Percentiles rank a stretch among this genome's conserved stretches.
These are phyloP conservation scores for Morus bassanus DNA, from an alignment of 2,797 vertebrate genomes.

Conservation along the genomic window DNA sequence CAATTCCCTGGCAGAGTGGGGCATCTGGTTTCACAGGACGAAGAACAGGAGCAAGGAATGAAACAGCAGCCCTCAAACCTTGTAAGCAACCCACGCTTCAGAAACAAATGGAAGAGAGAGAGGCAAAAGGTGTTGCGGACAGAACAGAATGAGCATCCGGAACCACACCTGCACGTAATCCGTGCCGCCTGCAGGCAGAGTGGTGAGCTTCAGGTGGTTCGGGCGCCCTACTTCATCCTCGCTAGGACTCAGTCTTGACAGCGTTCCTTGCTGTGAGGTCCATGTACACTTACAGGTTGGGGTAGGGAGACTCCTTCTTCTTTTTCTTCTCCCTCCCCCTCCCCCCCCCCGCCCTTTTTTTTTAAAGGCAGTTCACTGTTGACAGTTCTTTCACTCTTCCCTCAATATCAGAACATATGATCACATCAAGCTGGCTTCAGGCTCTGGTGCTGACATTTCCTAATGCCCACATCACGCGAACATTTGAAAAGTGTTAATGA, in stretches of 20 bases:
- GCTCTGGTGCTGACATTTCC: conserved; percentile 75
- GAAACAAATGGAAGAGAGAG: not conserved
- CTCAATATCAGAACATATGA: conserved; percentile 72
- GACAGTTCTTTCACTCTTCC: conserved; percentile 76
- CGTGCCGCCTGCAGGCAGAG: not conserved
- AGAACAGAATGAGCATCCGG: not conserved
- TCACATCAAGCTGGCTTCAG: conserved; percentile 75
- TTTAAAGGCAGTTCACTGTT: conserved; percentile 63
- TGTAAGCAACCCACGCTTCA: not conserved
- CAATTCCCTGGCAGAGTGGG: not conserved
- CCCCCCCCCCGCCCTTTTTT: not conserved
- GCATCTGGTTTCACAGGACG: not conserved
- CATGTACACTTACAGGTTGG: not conserved
- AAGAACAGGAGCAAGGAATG: not conserved
- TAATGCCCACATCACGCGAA: conserved; percentile 76
- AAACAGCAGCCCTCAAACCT: not conserved
- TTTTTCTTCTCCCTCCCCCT: not conserved
- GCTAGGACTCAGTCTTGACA: not conserved
- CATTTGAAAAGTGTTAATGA: conserved; percentile 78
- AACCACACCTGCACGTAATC: not conserved
- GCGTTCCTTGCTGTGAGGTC: not conserved
- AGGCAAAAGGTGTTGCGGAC: not conserved
- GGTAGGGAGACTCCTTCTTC: not conserved
- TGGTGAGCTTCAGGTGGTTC: not conserved
- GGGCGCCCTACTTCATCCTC: not conserved